phyloP scores from a whole-genome alignment of 2,797 vertebrate species.

The Xerus rutilus region DNA sequence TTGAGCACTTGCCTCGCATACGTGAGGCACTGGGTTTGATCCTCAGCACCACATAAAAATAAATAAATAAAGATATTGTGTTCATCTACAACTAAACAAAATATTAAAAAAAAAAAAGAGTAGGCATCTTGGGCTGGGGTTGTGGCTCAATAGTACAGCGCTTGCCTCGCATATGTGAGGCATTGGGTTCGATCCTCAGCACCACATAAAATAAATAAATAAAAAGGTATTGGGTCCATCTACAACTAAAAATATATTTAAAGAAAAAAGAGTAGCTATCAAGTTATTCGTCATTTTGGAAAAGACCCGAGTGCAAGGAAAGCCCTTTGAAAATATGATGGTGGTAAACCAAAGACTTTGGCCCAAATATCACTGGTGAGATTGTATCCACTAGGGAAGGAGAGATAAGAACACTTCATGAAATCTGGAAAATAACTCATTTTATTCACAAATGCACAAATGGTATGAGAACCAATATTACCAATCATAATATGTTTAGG shows the following conservation, averaged over 20 bases:
- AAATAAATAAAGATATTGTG: no score
- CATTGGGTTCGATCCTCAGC: no score
- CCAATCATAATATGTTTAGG: not conserved
- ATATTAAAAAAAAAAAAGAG: not conserved
- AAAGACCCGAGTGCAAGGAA: not conserved
- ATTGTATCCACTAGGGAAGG: not conserved
- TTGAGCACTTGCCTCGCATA: no score
- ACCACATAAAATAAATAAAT: no score
- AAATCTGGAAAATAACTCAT: slow-evolving; percentile 23
- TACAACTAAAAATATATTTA: no score
- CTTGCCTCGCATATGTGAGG: no score
- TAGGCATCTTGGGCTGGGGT: not conserved
- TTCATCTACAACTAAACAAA: no score
- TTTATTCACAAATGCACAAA: slow-evolving; percentile 27
- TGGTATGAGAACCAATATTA: slow-evolving; percentile 25
- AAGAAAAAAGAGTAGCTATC: not conserved
- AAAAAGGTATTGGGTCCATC: no score
- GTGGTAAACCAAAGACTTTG: not conserved
- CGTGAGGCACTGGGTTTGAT: no score
- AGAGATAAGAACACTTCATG: not conserved
- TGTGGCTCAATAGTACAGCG: no score
- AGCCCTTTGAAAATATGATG: not conserved
- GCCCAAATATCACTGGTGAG: not conserved
- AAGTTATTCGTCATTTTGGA: not conserved
- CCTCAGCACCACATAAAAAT: no score